Conservation (phyloP, 1,140 invertebrate genomes). For the Euura lappo region DNA sequence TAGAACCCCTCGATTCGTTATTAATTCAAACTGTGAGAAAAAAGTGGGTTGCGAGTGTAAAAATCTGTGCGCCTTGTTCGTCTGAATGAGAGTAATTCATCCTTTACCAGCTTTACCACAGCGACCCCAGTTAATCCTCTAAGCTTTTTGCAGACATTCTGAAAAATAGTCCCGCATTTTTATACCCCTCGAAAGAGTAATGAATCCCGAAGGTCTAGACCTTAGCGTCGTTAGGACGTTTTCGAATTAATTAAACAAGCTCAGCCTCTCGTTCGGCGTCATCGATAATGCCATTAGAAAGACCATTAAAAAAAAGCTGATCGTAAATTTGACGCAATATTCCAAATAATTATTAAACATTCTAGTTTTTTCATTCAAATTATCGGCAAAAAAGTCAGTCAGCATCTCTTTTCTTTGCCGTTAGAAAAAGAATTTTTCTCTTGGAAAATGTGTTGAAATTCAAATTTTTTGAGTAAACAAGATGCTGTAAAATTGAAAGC, state of each 20-base stretch:
- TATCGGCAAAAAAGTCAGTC: no score
- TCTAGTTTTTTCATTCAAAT: no score
- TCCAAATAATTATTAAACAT: no score
- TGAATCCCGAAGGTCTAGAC: neutral
- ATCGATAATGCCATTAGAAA: neutral
- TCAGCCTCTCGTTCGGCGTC: neutral
- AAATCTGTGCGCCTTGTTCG: neutral
- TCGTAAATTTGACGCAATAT: neutral
- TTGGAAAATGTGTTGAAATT: no score
- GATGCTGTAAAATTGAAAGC: no score
- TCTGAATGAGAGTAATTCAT: neutral
- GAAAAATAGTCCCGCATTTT: conserved; percentile 1
- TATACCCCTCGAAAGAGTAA: neutral
- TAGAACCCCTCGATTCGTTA: neutral
- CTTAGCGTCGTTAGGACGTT: neutral
- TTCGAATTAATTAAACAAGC: neutral
- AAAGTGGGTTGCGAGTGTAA: neutral
- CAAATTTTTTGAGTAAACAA: no score
- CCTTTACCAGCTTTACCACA: neutral
- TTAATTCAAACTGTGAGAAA: neutral
- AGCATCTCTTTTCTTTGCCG: no score
- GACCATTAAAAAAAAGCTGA: neutral
- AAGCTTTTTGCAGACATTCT: neutral
- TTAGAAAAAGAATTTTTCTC: no score
- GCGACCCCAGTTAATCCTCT: neutral